Evolutionary conservation across 2,797 vertebrate genomes (phyloP).

Genomic region (Smutsia temminckii): DNA sequence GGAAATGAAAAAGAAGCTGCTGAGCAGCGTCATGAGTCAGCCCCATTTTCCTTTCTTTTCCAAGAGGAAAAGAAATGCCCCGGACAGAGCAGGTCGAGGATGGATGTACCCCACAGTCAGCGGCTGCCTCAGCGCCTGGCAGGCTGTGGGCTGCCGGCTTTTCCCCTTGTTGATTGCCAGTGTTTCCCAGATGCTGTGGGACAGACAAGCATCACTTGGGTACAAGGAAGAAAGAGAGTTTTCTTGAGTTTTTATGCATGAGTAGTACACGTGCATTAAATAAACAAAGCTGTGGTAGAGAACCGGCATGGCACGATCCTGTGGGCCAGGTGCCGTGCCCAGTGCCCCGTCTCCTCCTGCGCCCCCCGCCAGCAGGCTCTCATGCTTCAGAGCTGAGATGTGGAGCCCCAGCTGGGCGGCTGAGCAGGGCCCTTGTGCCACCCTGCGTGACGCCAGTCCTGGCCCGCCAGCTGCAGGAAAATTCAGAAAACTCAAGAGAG

Average conservation of each 20-base stretch:
- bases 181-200: rapidly evolving
- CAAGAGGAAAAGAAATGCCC: not conserved
- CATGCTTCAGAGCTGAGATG: rapidly evolving
- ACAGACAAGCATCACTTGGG: rapidly evolving
- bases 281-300: rapidly evolving
- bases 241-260: rapidly evolving
- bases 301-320: rapidly evolving
- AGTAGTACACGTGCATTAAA: rapidly evolving
- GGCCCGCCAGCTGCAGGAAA: not conserved
- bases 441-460: rapidly evolving
- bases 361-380: rapidly evolving
- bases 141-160: rapidly evolving
- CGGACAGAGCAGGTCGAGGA: not conserved
- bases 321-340: rapidly evolving
- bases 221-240: rapidly evolving
- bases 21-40: rapidly evolving
- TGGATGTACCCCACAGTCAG: rapidly evolving
- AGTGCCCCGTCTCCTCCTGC: rapidly evolving
- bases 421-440: rapidly evolving
- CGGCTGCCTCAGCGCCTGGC: rapidly evolving
- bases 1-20: not conserved
- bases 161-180: rapidly evolving
- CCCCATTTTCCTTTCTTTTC: not conserved
- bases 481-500: not conserved
- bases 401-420: rapidly evolving